Conservation (phyloP, 1,140 invertebrate genomes). For the Brachionus asplanchnoidis region DNA sequence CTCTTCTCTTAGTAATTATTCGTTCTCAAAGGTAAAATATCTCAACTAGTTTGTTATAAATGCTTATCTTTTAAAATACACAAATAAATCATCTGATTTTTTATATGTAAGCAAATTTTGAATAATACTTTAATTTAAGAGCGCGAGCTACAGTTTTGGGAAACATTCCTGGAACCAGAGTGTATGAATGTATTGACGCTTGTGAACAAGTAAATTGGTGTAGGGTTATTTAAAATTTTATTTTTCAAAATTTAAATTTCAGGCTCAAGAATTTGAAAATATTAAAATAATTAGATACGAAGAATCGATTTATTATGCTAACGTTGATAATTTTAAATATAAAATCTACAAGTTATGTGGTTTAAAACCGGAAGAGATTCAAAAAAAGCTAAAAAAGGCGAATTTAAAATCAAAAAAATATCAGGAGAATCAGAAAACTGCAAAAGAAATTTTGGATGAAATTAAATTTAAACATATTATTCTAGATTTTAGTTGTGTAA, state of each 20-base stretch:
- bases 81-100: not conserved
- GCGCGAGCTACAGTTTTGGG: conserved; percentile 36
- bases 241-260: not conserved
- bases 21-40: conserved; percentile 60
- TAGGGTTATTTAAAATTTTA: not conserved
- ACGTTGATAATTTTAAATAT: conserved; percentile 25
- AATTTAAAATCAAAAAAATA: not conserved
- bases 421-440: not conserved
- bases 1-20: conserved; percentile 43
- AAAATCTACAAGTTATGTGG: not conserved
- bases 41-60: not conserved
- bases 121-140: not conserved
- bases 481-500: conserved; percentile 37
- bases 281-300: conserved; percentile 41
- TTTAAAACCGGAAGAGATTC: not conserved
- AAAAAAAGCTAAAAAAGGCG: not conserved
- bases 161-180: conserved; percentile 40
- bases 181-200: conserved; percentile 37
- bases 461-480: conserved; percentile 23
- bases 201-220: not conserved
- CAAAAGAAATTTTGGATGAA: not conserved
- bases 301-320: conserved; percentile 33
- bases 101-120: not conserved
- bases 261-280: conserved; percentile 37
- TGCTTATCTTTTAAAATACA: not conserved